A percentile compares a stretch with the other conserved stretches of the same genome.
These are phyloP conservation scores for Neopipo cinnamomea DNA, from an alignment of 2,113 vertebrate genomes.

Conservation along the genomic window DNA sequence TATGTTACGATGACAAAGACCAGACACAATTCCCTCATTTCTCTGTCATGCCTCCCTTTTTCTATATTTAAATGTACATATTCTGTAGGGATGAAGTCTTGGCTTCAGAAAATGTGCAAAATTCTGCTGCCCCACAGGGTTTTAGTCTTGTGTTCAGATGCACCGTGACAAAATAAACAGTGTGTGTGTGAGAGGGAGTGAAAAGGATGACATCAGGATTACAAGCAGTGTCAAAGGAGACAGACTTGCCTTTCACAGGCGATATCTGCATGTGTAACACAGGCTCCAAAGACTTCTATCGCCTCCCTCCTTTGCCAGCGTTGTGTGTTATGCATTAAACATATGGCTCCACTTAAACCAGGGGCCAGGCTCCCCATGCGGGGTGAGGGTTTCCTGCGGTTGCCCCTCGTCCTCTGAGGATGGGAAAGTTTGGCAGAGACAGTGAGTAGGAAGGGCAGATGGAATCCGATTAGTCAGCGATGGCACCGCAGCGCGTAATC, in stretches of 20 bases:
- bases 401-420: neutral
- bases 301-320: slow-evolving; percentile 14
- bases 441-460: neutral
- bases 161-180: slow-evolving; percentile 43
- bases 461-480: slow-evolving; percentile 4
- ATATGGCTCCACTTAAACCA: slow-evolving; percentile 35
- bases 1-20: neutral
- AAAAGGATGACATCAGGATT: slow-evolving; percentile 60
- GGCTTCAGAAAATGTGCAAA: neutral
- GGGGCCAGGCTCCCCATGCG: neutral
- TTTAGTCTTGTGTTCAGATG: slow-evolving; percentile 13
- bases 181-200: neutral
- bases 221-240: slow-evolving; percentile 45
- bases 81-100: slow-evolving; percentile 17
- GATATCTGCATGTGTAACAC: slow-evolving; percentile 24
- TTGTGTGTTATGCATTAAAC: neutral
- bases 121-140: neutral
- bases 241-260: slow-evolving; percentile 48
- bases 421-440: neutral
- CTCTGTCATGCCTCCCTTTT: neutral
- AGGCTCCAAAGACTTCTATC: slow-evolving; percentile 14
- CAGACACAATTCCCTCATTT: slow-evolving; percentile 42
- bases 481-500: neutral
- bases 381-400: neutral
- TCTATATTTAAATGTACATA: neutral